Conservation (phyloP, 2,888 invertebrate species). For the Notodonta dromedarius region DNA sequence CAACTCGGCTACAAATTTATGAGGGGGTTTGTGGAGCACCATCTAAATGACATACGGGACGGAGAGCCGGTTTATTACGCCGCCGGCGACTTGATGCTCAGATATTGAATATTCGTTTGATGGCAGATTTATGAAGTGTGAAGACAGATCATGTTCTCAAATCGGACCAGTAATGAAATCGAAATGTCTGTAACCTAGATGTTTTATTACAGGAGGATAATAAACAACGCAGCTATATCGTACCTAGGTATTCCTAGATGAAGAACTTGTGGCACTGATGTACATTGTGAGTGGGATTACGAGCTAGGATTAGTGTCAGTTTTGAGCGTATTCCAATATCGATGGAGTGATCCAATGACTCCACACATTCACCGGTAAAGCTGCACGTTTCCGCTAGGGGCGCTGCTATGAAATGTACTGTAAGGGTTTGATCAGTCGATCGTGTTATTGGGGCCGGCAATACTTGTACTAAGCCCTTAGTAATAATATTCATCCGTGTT, state of each 20-base stretch:
- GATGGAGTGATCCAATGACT: no score
- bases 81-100: constrained; percentile 16
- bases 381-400: no score
- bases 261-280: no score
- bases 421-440: no score
- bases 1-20: constrained; percentile 45
- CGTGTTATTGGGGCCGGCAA: no score
- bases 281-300: no score
- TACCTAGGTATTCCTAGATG: neutral
- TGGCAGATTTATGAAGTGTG: constrained; percentile 6
- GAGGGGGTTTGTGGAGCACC: constrained; percentile 28
- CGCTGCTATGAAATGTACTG: no score
- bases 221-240: neutral
- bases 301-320: no score
- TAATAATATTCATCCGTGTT: no score
- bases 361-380: no score
- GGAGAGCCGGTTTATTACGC: constrained; percentile 39
- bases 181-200: neutral
- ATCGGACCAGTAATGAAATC: neutral
- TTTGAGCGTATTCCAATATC: no score
- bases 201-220: neutral
- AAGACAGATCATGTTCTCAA: neutral
- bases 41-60: constrained; percentile 36
- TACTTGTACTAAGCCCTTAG: no score
- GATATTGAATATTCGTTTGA: constrained; percentile 3